A percentile compares a stretch with the other conserved stretches of the same genome.
Conservation (phyloP, 2,888 invertebrate species). For the Pediacus dermestoides region DNA sequence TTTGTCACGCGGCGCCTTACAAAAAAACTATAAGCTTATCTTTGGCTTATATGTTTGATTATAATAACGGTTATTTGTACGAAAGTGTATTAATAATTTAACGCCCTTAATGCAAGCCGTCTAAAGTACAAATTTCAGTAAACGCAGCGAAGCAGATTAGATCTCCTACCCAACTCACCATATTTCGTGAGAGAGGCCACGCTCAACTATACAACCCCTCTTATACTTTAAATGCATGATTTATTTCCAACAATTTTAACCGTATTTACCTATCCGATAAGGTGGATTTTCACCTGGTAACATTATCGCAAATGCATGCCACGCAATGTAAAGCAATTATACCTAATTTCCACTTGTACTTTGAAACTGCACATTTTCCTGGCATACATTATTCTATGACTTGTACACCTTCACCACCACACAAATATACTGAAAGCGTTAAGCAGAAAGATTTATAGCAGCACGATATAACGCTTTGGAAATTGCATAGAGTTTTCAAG, state of each 20-base stretch:
- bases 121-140: conserved; percentile 22
- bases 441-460: too few species aligned
- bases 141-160: conserved; percentile 17
- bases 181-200: conserved; percentile 31
- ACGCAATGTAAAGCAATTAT: conserved; percentile 43
- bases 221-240: conserved; percentile 27
- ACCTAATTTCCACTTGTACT: conserved; percentile 42
- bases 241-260: conserved; percentile 23
- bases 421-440: too few species aligned
- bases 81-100: too few species aligned
- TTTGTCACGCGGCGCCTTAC: too few species aligned
- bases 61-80: too few species aligned
- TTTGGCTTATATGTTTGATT: too few species aligned
- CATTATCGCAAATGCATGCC: conserved; percentile 31
- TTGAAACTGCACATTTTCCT: conserved; percentile 43
- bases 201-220: conserved; percentile 12
- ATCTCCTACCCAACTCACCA: conserved; percentile 26
- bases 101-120: too few species aligned
- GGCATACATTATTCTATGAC: too few species aligned
- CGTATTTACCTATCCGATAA: conserved; percentile 28
- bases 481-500: too few species aligned
- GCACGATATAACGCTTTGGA: too few species aligned
- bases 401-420: too few species aligned
- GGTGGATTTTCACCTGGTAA: conserved; percentile 28
- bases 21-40: too few species aligned